Conservation (phyloP, 2,797 vertebrate genomes). For the Decapterus maruadsi region DNA sequence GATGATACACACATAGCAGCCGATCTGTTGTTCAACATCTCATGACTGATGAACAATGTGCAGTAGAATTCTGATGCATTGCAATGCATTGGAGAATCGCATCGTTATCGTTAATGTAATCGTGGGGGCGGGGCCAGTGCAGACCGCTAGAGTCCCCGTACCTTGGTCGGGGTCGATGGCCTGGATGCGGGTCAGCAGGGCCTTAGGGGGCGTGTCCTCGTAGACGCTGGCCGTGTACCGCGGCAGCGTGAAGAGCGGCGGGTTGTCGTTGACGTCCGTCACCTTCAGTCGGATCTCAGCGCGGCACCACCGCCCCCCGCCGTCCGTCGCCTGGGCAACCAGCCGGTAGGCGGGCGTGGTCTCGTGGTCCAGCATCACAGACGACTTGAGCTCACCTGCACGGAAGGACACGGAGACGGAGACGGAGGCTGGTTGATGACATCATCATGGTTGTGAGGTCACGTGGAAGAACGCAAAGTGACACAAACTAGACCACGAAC, state of each 20-base stretch:
- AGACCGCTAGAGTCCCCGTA: too few relatives aligned
- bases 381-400: conserved; percentile 92
- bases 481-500: too few relatives aligned
- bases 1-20: too few relatives aligned
- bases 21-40: too few relatives aligned
- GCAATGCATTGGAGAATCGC: too few relatives aligned
- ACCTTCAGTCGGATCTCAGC: conserved; percentile 88
- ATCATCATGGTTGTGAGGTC: too few relatives aligned
- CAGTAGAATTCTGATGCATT: too few relatives aligned
- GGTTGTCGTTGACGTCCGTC: conserved; percentile 96
- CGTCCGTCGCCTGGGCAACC: conserved; percentile 91
- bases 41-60: too few relatives aligned
- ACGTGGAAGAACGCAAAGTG: too few relatives aligned
- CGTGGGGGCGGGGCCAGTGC: too few relatives aligned
- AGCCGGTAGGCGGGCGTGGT: conserved; percentile 88
- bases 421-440: too few relatives aligned
- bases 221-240: conserved; percentile 91
- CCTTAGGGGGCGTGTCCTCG: conserved; percentile 94
- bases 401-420: conserved; percentile 19
- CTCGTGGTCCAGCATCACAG: conserved; percentile 90
- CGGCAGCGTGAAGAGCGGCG: conserved; percentile 90
- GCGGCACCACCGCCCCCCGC: conserved; percentile 92
- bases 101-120: too few relatives aligned
- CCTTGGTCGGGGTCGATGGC: conserved; percentile 95
- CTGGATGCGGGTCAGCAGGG: conserved; percentile 94